Conservation (phyloP, 2,797 vertebrate species). For the Champsocephalus esox region DNA sequence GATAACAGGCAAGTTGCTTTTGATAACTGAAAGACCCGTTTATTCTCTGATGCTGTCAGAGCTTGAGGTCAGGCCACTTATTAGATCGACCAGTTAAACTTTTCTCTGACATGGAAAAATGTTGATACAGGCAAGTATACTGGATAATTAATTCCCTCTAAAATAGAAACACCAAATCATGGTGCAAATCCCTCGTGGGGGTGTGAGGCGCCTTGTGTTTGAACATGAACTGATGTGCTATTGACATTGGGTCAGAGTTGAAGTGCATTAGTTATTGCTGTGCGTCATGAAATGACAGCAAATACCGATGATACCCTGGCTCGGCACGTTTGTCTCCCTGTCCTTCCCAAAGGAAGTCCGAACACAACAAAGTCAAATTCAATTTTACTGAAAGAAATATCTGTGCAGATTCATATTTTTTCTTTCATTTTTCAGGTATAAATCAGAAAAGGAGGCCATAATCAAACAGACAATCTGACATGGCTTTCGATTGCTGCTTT, state of each 20-base stretch:
- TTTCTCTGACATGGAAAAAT: conserved; percentile 76
- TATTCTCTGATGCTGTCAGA: conserved; percentile 64
- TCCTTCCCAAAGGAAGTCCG: conserved; percentile 50
- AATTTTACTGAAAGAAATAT: conserved; percentile 59
- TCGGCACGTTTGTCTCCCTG: conserved; percentile 45
- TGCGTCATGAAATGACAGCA: conserved; percentile 75
- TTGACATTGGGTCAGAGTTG: conserved; percentile 80
- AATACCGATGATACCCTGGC: conserved; percentile 55
- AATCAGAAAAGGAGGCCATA: neutral
- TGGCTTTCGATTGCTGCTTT: neutral
- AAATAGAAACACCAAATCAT: conserved; percentile 63
- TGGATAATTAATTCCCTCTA: conserved; percentile 72
- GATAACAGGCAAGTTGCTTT: conserved; percentile 75
- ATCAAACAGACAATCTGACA: conserved; percentile 5
- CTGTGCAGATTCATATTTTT: neutral
- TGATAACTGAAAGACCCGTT: conserved; percentile 73
- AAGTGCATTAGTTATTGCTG: conserved; percentile 75
- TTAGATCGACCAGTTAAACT: conserved; percentile 63
- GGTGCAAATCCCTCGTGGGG: conserved; percentile 47
- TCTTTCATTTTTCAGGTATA: conserved; percentile 26
- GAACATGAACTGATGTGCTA: conserved; percentile 70
- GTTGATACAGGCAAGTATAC: conserved; percentile 64
- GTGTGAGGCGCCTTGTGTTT: conserved; percentile 52
- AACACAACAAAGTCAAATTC: conserved; percentile 60
- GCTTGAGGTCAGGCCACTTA: conserved; percentile 51